Base-by-base conservation (phyloP, 2,113 vertebrate species). In the Ginglymostoma cirratum region DNA sequence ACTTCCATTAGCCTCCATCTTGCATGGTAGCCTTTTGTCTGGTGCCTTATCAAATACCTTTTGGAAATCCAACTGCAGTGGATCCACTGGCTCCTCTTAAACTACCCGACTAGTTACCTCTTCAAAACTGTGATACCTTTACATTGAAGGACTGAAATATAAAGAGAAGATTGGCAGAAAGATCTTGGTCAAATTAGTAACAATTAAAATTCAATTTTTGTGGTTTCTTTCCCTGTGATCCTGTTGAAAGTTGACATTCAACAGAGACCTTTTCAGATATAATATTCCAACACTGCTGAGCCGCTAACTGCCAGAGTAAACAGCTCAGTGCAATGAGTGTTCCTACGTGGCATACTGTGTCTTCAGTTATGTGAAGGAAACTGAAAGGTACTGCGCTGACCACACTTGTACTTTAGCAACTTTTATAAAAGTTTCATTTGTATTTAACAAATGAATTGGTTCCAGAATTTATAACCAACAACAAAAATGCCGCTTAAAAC, bases 271-370 rank as follows among this genome's bases (percentile, higher is more conserved):
- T 66, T 93, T 66, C n/a, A 93, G 55, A 65, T 93, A 21, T 93
- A 66, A 66, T 93, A 34, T 93, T 66, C 61, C 65, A 93, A 93
- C 65, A 38, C 89, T 34, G 19, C 61, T 66, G 55, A 66, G 89
- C 89, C 89, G 52, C 42, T 72, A 52, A 52, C 15, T 48, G 69
- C 94, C 67, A 95, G 45, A 76, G 27, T 72, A 95, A 95, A 95
- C 94, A 95, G 42, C 42, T 95, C 27, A 70, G 38, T 95, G 66
- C 67, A 70, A 10, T 48, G 67, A 69, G 8, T 95, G 69, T 95
- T 72, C 67, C 42, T 95, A 95, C 69, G 69, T 95, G 93, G 93
- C 67, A 95, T 94, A 8, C 42, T 72, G 24, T 95, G 48, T 45
- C 61, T 67, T 65, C 34, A 66, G 66, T 67, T 38, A n/a, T 93